A percentile compares a stretch with the other conserved stretches of the same genome.
phyloP scores from a whole-genome alignment of 1,140 invertebrate species.

The Zaprionus ornatus region DNA sequence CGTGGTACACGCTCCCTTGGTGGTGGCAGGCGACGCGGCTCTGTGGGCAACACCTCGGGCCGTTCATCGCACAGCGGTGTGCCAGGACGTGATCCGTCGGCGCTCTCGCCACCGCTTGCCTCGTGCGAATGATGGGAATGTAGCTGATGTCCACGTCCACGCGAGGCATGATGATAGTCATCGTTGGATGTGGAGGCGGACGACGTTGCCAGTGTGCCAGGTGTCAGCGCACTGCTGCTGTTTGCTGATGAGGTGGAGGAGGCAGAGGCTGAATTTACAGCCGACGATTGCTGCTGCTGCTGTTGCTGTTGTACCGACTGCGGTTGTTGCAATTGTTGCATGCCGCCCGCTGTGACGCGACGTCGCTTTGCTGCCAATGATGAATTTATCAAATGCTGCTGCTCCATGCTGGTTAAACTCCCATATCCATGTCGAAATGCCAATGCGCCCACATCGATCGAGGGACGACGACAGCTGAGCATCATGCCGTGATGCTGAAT shows the following conservation, averaged over 20 bases:
- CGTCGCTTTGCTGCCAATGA: conserved; percentile 68
- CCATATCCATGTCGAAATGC: conserved; percentile 68
- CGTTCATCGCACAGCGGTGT: conserved; percentile 93
- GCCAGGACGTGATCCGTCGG: conserved; percentile 89
- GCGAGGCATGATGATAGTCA: conserved; percentile 74
- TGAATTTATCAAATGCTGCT: conserved; percentile 66
- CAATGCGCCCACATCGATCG: conserved; percentile 75
- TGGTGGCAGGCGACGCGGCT: conserved; percentile 89
- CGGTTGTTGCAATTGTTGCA: conserved; percentile 40
- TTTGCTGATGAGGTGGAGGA: conserved; percentile 24
- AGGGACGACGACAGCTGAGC: conserved; percentile 77
- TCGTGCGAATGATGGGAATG: conserved; percentile 84
- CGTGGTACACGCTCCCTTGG: conserved; percentile 86
- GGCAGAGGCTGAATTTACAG: not conserved
- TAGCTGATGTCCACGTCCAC: conserved; percentile 80
- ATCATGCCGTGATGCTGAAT: conserved; percentile 51
- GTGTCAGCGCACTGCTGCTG: conserved; percentile 13
- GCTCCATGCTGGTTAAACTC: conserved; percentile 60
- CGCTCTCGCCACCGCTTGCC: conserved; percentile 82
- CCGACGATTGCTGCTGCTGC: conserved; percentile 12
- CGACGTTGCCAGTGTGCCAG: conserved; percentile 21
- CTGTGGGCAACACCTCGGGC: conserved; percentile 90
- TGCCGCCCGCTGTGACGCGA: conserved; percentile 36
- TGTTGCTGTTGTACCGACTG: conserved; percentile 24
- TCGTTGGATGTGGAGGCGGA: conserved; percentile 47